These are phyloP conservation scores for Akabosia matsudoensis DNA, from an alignment of 1,140 invertebrate species.

Conservation along the genomic window DNA sequence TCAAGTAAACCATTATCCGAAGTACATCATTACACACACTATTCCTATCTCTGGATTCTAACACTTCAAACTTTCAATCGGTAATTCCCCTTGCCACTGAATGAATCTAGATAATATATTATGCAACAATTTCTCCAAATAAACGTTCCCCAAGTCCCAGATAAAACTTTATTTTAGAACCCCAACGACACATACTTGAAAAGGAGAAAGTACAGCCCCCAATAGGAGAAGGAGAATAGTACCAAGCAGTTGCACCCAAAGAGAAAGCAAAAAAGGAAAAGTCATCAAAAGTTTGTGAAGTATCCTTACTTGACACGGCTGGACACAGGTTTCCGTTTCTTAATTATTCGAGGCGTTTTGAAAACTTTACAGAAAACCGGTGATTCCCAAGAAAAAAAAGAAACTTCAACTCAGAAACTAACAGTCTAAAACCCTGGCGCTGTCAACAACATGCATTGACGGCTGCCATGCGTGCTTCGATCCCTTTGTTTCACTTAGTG, in stretches of 20 bases:
- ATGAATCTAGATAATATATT: too few relatives aligned
- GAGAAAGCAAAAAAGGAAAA: neutral
- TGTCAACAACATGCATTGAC: neutral
- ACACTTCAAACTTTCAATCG: too few relatives aligned
- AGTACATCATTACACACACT: too few relatives aligned
- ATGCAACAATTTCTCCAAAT: too few relatives aligned
- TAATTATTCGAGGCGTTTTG: conserved; percentile 23
- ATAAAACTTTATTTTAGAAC: too few relatives aligned
- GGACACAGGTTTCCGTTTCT: conserved; percentile 21
- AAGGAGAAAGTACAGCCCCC: too few relatives aligned
- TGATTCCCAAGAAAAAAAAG: conserved; percentile 3
- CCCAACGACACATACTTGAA: too few relatives aligned
- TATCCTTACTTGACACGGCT: conserved; percentile 17
- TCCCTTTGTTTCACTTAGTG: neutral
- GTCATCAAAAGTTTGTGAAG: neutral
- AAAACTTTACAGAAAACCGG: conserved; percentile 9
- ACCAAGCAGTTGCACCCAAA: neutral
- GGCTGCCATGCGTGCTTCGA: neutral
- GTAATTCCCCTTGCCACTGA: too few relatives aligned
- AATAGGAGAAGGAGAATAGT: neutral
- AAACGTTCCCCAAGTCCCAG: too few relatives aligned
- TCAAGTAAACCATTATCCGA: too few relatives aligned
- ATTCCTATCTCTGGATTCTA: too few relatives aligned
- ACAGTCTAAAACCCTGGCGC: neutral
- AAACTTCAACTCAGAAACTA: neutral